Evolutionary conservation across 2,888 invertebrate genomes (phyloP), one percentile per base, ranked within the genome.

Genomic region (Andrena minutula): DNA sequence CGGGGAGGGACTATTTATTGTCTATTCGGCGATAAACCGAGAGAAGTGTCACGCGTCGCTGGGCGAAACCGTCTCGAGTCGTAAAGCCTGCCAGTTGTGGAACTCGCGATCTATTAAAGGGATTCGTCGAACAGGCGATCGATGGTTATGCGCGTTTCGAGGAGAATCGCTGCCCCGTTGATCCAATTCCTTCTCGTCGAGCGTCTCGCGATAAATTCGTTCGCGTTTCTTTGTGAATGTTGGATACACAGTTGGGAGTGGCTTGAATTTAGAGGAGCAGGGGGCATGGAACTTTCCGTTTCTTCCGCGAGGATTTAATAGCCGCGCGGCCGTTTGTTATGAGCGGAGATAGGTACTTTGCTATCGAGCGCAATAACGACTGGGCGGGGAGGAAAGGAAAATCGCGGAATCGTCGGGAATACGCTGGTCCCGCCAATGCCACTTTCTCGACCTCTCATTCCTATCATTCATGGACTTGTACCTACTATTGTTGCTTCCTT

Each of bases 401-500:
- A 83, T 74, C 47, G 63, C 47, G 60, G 73, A 63, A 74, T 78
- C 71, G 68, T 56, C 65, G 60, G 56, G 79, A 74, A 68, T 53
- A 32, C 28, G 26, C 61, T 51, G 32, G 47, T 26, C 28, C 61
- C n/a, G 61, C 53, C 75, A 75, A 65, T 85, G 75, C 83, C 83
- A 83, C 79, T 86, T 85, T 79, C 83, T 72, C 83, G 63, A 71
- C 60, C 63, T 41, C 72, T 70, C 83, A n/a, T 70, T 70, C 51
- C 16, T 41, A 53, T 76, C 47, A 56, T 20, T 64, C n/a, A 30
- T 41, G 41, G 41, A 12, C n/a, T 28, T 10, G 16, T 26, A 47
- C 26, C 32, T n/a, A 23, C 53, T n/a, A 12, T 12, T 20, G 66
- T 47, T 60, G 20, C 12, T 58, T 72, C 28, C 53, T 51, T 41